These are phyloP conservation scores for Coptodon rendalli DNA, from an alignment of 2,113 vertebrate genomes.

Conservation along the genomic window DNA sequence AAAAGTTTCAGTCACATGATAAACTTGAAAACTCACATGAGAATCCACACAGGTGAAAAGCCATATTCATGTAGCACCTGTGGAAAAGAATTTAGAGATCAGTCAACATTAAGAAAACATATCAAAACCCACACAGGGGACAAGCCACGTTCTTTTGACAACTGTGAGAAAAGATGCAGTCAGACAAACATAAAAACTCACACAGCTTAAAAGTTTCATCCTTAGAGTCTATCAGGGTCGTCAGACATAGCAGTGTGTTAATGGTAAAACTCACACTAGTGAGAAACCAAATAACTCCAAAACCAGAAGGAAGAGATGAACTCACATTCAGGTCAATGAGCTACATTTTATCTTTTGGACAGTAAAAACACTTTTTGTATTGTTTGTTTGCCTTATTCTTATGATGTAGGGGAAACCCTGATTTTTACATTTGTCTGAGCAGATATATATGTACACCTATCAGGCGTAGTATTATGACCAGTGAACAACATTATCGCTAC, in stretches of 20 bases:
- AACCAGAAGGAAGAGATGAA: background rate
- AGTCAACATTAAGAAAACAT: background rate
- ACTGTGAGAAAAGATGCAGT: background rate
- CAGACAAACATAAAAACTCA: background rate
- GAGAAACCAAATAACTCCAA: background rate
- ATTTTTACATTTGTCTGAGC: background rate
- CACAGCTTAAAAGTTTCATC: background rate
- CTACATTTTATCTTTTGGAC: background rate
- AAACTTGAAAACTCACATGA: background rate
- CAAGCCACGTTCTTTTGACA: background rate
- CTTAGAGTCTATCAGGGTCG: fast-evolving
- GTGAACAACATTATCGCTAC: background rate
- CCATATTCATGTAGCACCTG: background rate
- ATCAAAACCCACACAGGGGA: background rate
- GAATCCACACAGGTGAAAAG: background rate
- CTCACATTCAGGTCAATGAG: background rate
- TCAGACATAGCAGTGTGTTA: background rate
- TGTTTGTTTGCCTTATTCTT: background rate
- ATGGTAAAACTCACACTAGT: background rate
- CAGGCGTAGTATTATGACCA: background rate
- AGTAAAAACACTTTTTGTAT: background rate
- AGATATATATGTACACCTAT: background rate
- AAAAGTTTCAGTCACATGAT: background rate
- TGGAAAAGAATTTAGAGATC: background rate
- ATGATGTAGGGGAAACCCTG: background rate